Base-by-base conservation (phyloP, 2,797 vertebrate genomes). In the Catostomus latipinnis region DNA sequence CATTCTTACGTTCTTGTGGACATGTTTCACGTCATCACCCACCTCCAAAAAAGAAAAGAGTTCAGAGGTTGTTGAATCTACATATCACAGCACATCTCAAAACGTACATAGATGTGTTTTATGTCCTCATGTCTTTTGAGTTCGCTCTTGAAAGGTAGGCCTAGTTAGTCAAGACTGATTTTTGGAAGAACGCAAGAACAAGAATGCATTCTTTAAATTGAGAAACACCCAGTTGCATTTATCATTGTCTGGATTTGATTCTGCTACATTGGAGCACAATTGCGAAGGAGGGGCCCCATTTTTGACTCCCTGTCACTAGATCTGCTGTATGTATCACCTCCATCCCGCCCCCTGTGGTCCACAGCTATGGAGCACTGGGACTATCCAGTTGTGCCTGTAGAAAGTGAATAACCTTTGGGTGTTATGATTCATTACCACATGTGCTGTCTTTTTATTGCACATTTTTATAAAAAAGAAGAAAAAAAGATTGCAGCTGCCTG, bases 361-460 rank as follows among this genome's bases (percentile, higher is more conserved):
- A 69, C 66, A 77, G 46, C 46, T 77, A 7, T 6, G 6, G 10
- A 46, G 49, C 57, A 54, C 76, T 56, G 76, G 58, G 76, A 71
- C 58, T 62, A 63, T 63, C 49, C 76, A 54, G 43, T 18, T 61
- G 14, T 62, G 49, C 16, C 53, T 0, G 10, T 48, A 11, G 6
- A 70, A 62, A 78, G 49, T 63, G 43, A 63, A 71, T 61, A 70
- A 78, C 58, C 22, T n/a, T 43, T 71, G 57, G 18, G 49, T 18
- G 22, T n/a, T 12, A 67, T 78, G 67, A 53, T 62, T 63, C 67
- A 71, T 67, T 14, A 56, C 71, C 50, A 48, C 74, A 66, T 46
- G 62, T 76, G 54, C 52, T 71, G 8, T n/a, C 46, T 69, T 70
- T 22, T 22, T 16, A 78, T 63, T 53, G 18, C 66, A 16, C 7